A percentile compares a stretch with the other conserved stretches of the same genome.
Evolutionary conservation across 2,888 invertebrate genomes (phyloP).

Genomic region (Brenthis ino): DNA sequence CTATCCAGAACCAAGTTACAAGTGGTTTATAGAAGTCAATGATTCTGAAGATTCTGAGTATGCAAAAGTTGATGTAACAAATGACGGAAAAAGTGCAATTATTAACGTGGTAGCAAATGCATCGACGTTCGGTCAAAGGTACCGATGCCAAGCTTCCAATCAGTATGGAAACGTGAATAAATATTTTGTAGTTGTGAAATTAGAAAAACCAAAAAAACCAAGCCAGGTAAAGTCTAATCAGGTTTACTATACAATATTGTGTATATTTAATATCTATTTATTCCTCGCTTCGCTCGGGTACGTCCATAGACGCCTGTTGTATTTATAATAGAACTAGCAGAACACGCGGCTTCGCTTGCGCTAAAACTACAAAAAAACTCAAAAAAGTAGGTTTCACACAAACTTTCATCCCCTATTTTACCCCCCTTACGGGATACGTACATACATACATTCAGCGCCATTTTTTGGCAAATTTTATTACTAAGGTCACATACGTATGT

Average conservation of each 20-base stretch:
- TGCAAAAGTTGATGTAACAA: conserved; percentile 52
- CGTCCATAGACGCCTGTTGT: not conserved
- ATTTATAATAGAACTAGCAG: too few species aligned
- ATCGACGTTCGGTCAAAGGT: conserved; percentile 53
- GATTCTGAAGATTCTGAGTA: conserved; percentile 51
- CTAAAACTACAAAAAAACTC: too few species aligned
- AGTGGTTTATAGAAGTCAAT: conserved; percentile 58
- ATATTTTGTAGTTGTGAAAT: conserved; percentile 50
- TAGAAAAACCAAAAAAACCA: conserved; percentile 54
- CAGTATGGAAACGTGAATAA: conserved; percentile 52
- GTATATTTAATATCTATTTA: too few species aligned
- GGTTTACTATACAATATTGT: too few species aligned
- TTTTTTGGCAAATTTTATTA: too few species aligned
- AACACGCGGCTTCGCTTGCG: too few species aligned
- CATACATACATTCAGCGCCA: too few species aligned
- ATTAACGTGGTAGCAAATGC: conserved; percentile 52
- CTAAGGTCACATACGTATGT: too few species aligned
- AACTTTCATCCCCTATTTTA: too few species aligned
- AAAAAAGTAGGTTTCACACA: too few species aligned
- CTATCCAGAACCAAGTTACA: conserved; percentile 60
- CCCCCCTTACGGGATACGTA: too few species aligned
- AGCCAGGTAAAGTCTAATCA: conserved; percentile 47
- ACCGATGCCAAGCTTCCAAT: conserved; percentile 60
- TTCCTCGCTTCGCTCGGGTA: too few species aligned
- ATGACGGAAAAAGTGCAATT: conserved; percentile 50